phyloP scores from a whole-genome alignment of 1,140 invertebrate species.

The Hyphantria cunea region DNA sequence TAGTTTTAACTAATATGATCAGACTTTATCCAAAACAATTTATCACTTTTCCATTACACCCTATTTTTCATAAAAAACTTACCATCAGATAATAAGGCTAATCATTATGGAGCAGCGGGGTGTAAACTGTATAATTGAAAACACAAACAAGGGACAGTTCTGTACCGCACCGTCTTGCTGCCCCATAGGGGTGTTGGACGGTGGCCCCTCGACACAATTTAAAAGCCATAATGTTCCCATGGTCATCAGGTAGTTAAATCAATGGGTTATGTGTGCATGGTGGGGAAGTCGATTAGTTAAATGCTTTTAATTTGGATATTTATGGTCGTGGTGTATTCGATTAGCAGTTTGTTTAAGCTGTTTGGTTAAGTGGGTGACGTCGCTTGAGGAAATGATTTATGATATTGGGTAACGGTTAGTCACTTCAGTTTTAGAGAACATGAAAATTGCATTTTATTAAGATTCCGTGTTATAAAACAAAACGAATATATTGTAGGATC shows the following conservation, averaged over 20 bases:
- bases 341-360: constrained; percentile 1
- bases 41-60: no score
- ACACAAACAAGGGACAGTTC: constrained; percentile 20
- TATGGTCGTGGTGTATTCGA: not conserved
- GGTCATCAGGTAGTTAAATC: constrained; percentile 36
- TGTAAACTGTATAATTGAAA: constrained; percentile 22
- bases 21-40: no score
- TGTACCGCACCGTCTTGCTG: not conserved
- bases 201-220: constrained; percentile 34
- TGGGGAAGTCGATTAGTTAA: not conserved
- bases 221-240: constrained; percentile 36
- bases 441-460: no score
- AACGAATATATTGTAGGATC: no score
- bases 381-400: no score
- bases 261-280: constrained; percentile 6
- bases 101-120: constrained; percentile 10
- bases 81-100: constrained; percentile 1
- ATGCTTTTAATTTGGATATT: not conserved
- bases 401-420: no score
- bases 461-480: no score
- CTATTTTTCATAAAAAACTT: no score
- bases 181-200: constrained; percentile 24
- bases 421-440: no score
- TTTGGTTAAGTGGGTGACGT: not conserved
- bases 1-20: no score